Base-by-base conservation (phyloP, 2,888 invertebrate genomes). In the Amblyjoppa fuscipennis region DNA sequence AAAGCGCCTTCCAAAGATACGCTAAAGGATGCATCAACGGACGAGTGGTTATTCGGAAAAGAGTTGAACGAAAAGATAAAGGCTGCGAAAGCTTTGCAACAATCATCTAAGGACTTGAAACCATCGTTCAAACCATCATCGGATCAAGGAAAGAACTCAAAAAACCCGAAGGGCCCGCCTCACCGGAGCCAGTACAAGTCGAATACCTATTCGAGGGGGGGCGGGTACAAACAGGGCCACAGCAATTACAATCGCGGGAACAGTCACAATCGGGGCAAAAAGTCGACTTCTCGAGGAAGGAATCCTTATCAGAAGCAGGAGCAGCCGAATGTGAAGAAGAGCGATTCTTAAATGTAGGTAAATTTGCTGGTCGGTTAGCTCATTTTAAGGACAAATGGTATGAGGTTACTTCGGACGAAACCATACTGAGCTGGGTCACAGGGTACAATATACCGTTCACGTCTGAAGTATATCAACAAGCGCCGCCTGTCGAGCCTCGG, bases 111-210 rank as follows among this genome's bases (percentile, higher is more conserved):
- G 28, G 73, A 74, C 2, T 61, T 86, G 3, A 81, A 85, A 34
- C 79, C 56, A 16, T 13, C 75, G 25, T 13, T 56, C n/a, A 81
- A 64, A 41, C 56, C 59, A 25, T 16, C 41, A 38, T 28, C 51
- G 4, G 70, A 73, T 41, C 56, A 78, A 64, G 59, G 59, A 28
- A 84, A 61, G 25, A 38, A 28, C 20, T 45, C 75, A 87, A 87
- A 88, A 89, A 89, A 88, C 84, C 56, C 7, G 41, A 84, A 45
- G 76, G 61, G 64, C 85, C 87, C 87, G 78, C 74, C 80, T 51
- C 86, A 85, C 13, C 86, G 77, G 59, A 31, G 34, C 45, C 31
- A 59, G n/a, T 64, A 68, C 76, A 79, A 9, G 45, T 38, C 71
- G 16, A 56, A 76, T 53, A 1, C 25, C 66, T 76, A 81, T 66